A percentile compares a stretch with the other conserved stretches of the same genome.
Evolutionary conservation across 1,140 invertebrate genomes (phyloP).

Genomic region (Myzus persicae): DNA sequence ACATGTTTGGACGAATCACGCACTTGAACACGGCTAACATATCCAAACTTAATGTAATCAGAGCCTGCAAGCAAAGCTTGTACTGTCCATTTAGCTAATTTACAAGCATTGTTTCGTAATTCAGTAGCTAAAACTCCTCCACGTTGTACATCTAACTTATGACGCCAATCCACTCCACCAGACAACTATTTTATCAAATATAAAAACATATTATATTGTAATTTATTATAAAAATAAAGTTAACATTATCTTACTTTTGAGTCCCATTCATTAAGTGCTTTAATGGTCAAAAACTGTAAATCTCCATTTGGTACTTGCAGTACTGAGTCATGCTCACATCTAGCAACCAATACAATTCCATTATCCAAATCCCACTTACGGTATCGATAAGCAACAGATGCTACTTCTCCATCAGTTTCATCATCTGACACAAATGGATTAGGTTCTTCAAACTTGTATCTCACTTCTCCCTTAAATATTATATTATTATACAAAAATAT

Average conservation of each 20-base stretch:
- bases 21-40: constrained; percentile 92
- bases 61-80: constrained; percentile 95
- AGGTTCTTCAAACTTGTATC: constrained; percentile 87
- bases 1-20: constrained; percentile 96
- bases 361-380: constrained; percentile 96
- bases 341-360: constrained; percentile 87
- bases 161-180: constrained; percentile 93
- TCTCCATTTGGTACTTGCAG: constrained; percentile 91
- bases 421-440: constrained; percentile 96
- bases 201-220: not conserved
- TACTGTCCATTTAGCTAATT: constrained; percentile 99
- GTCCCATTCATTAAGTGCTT: constrained; percentile 99
- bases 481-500: not conserved
- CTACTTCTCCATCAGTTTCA: constrained; percentile 85
- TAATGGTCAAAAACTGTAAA: constrained; percentile 93
- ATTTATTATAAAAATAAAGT: not conserved
- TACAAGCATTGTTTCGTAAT: constrained; percentile 97
- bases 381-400: constrained; percentile 96
- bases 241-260: constrained; percentile 72
- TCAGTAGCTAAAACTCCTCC: constrained; percentile 98
- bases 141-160: constrained; percentile 95
- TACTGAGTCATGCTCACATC: constrained; percentile 97
- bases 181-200: constrained; percentile 48
- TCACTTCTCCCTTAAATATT: constrained; percentile 74
- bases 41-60: constrained; percentile 98